phyloP scores from a whole-genome alignment of 2,797 vertebrate genomes.

The Paratrypauchen microcephalus region DNA sequence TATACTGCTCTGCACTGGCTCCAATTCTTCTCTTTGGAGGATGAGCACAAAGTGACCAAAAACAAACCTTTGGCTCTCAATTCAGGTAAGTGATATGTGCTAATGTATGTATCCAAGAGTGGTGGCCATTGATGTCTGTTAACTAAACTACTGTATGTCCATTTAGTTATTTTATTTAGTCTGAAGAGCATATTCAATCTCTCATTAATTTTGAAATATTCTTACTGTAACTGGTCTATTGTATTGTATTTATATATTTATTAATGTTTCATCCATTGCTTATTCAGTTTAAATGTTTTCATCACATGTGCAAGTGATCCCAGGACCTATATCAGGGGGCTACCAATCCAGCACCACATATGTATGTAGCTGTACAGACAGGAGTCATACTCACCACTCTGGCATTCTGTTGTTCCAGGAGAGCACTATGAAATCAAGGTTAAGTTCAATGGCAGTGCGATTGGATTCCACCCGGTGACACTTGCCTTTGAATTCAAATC shows the following conservation, averaged over 20 bases:
- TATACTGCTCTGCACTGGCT: slow-evolving; percentile 63
- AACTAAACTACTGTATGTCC: not conserved
- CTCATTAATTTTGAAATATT: not conserved
- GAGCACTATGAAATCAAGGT: slow-evolving; percentile 73
- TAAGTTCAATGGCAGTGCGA: slow-evolving; percentile 62
- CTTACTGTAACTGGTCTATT: too few species aligned
- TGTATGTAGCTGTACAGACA: not conserved
- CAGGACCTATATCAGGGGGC: too few species aligned
- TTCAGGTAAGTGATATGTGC: slow-evolving; percentile 68
- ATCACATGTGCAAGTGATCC: too few species aligned
- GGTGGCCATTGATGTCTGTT: not conserved
- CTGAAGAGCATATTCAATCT: not conserved
- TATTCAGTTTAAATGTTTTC: not conserved
- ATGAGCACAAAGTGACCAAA: slow-evolving; percentile 63
- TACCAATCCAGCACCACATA: not conserved
- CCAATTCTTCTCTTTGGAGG: slow-evolving; percentile 63
- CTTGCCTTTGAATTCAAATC: slow-evolving; percentile 82
- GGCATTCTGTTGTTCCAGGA: slow-evolving; percentile 62
- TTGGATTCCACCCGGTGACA: slow-evolving; percentile 77
- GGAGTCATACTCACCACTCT: not conserved
- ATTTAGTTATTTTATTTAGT: not conserved
- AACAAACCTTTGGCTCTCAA: slow-evolving; percentile 64
- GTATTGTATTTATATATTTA: too few species aligned
- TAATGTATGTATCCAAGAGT: not conserved
- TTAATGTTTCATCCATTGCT: too few species aligned